Evolutionary conservation across 2,113 vertebrate genomes (phyloP).

Genomic region (Oplegnathus fasciatus): DNA sequence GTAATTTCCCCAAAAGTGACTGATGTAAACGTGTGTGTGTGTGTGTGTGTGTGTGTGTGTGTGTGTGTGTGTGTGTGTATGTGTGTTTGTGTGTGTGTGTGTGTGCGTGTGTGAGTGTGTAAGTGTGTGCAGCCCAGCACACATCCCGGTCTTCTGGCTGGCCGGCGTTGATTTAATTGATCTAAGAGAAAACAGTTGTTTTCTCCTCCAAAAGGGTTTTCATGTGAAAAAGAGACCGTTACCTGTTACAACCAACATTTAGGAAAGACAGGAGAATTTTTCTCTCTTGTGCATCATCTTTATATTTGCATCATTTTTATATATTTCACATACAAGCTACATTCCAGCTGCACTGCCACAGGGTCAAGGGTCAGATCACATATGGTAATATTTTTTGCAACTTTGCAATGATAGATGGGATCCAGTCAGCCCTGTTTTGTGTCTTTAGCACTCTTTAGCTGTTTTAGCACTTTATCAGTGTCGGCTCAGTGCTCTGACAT

Average conservation of each 20-base stretch:
- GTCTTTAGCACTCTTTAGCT: not conserved
- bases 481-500: not conserved
- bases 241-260: conserved; percentile 8
- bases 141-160: conserved; percentile 44
- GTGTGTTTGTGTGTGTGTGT: not conserved
- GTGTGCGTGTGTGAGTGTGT: conserved; percentile 25
- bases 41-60: conserved; percentile 8
- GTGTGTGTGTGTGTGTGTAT: conserved; percentile 5
- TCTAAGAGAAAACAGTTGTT: conserved; percentile 33
- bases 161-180: conserved; percentile 43
- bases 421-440: not conserved
- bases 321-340: not conserved
- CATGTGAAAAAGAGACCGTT: conserved; percentile 6
- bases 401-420: not conserved
- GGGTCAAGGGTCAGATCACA: conserved; percentile 2
- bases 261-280: not conserved
- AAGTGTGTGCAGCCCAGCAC: conserved; percentile 9
- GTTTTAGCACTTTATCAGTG: not conserved
- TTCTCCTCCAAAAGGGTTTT: conserved; percentile 23
- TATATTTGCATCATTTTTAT: conserved; percentile 23
- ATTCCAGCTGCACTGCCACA: not conserved
- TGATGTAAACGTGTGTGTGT: conserved; percentile 7
- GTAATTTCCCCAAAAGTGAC: no score
- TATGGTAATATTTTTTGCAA: not conserved
- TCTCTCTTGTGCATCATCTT: conserved; percentile 19